Percentiles rank a stretch among this genome's conserved stretches.
These are phyloP conservation scores for Trachythela sp. DNA, from an alignment of 64 coral and sea anemone genomes.

Conservation along the genomic window DNA sequence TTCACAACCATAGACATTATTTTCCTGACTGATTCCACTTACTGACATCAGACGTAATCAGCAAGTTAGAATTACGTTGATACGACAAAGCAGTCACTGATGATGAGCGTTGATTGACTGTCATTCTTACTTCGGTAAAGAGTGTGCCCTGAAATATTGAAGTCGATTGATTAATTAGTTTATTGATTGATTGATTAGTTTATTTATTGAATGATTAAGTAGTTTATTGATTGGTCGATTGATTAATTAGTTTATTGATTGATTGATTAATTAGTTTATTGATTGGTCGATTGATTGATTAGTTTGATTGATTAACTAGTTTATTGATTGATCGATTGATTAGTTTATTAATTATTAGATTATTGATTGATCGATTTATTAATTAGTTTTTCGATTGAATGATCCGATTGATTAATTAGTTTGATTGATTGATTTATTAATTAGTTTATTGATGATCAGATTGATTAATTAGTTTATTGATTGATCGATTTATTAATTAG, in stretches of 20 bases:
- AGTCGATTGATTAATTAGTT: not conserved
- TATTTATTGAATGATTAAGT: too few species aligned
- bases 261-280: not conserved
- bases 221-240: too few species aligned
- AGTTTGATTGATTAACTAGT: too few species aligned
- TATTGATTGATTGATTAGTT: too few species aligned
- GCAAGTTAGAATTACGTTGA: conserved; percentile 69
- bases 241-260: too few species aligned
- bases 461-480: not conserved
- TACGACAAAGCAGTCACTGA: conserved; percentile 76
- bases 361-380: not conserved
- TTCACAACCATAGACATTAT: not conserved
- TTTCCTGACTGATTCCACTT: not conserved
- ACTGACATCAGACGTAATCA: conserved; percentile 93
- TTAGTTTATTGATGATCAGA: too few species aligned
- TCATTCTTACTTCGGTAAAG: conserved; percentile 70
- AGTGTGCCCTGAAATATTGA: conserved; percentile 53
- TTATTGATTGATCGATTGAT: too few species aligned
- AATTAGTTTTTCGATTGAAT: too few species aligned
- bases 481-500: not conserved
- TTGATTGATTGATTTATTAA: too few species aligned
- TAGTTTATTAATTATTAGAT: not conserved
- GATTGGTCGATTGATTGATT: too few species aligned
- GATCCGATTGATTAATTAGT: too few species aligned
- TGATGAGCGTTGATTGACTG: conserved; percentile 74